A percentile compares a stretch with the other conserved stretches of the same genome.
phyloP scores from a whole-genome alignment of 1,140 invertebrate genomes.

The Sarcophaga bullata region DNA sequence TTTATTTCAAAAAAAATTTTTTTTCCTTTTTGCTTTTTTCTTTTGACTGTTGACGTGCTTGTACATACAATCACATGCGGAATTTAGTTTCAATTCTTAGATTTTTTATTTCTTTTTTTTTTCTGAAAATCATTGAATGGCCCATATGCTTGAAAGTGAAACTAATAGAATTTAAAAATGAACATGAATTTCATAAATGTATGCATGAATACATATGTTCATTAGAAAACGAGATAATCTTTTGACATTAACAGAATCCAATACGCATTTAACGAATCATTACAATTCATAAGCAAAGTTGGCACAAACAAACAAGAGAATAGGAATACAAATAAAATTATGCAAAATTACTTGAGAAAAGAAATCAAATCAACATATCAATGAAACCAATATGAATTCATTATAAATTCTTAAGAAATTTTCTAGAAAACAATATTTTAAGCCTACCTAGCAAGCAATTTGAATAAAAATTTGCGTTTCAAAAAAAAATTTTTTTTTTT shows the following conservation, averaged over 20 bases:
- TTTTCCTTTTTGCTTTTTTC: too few species aligned
- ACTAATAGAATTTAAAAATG: too few species aligned
- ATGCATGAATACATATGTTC: not conserved
- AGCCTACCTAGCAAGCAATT: too few species aligned
- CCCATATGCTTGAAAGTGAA: not conserved
- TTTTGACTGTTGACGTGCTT: too few species aligned
- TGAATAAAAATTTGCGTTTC: too few species aligned
- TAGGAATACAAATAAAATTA: not conserved
- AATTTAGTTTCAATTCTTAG: too few species aligned
- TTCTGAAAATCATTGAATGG: not conserved
- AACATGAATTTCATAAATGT: too few species aligned
- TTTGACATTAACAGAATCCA: not conserved
- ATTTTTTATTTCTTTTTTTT: not conserved
- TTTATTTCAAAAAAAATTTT: too few species aligned
- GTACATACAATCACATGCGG: too few species aligned
- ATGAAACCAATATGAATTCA: not conserved
- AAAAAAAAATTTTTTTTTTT: too few species aligned
- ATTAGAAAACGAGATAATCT: not conserved
- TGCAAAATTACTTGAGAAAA: not conserved
- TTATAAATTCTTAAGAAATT: conserved; percentile 11
- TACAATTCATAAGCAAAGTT: not conserved
- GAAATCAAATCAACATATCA: not conserved
- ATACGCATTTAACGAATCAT: conserved; percentile 16
- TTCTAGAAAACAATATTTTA: too few species aligned
- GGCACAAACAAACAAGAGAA: not conserved